Evolutionary conservation across 2,797 vertebrate genomes (phyloP).

Genomic region (Lagorchestes hirsutus): DNA sequence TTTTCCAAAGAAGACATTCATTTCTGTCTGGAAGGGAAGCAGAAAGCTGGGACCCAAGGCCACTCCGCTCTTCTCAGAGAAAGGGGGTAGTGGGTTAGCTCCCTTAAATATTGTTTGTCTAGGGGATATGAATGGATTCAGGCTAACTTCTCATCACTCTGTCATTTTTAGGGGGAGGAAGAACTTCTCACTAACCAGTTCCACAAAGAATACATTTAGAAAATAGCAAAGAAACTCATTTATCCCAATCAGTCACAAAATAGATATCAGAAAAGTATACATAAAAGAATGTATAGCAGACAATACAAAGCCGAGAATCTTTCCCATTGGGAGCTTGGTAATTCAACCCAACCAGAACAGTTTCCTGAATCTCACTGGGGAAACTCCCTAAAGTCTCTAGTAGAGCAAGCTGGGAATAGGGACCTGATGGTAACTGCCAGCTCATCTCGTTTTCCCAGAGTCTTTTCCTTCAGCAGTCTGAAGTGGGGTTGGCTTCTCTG

Average conservation of each 20-base stretch:
- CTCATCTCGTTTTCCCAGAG: background rate
- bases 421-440: background rate
- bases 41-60: background rate
- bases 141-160: background rate
- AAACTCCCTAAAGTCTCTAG: background rate
- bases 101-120: background rate
- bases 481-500: background rate
- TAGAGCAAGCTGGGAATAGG: background rate
- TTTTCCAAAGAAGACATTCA: background rate
- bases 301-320: background rate
- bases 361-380: background rate
- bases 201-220: background rate
- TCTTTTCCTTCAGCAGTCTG: background rate
- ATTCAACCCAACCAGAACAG: background rate
- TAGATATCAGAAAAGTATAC: background rate
- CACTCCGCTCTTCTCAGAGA: background rate
- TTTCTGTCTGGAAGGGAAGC: background rate
- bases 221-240: background rate
- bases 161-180: background rate
- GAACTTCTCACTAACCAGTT: background rate
- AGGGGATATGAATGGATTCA: background rate
- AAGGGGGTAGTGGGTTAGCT: background rate
- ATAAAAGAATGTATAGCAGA: background rate
- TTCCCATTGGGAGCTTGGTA: background rate
- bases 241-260: background rate